phyloP scores from a whole-genome alignment of 30 jellyfish, hydroid and myxozoan genomes.

The Phacellophora camtschatica region DNA sequence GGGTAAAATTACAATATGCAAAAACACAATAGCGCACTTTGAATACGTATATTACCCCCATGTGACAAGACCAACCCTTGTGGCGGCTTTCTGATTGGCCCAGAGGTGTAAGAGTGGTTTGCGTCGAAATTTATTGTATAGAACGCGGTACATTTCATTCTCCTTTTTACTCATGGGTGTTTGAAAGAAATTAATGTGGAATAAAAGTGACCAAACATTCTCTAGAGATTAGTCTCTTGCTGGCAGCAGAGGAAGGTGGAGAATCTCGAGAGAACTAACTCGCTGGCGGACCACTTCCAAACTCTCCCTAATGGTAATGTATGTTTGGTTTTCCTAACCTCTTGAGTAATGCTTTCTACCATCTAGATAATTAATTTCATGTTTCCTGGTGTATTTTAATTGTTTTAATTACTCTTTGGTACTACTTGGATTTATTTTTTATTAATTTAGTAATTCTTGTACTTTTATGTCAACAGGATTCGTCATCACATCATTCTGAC shows the following conservation, averaged over 20 bases:
- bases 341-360: constrained; percentile 38
- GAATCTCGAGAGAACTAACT: constrained; percentile 78
- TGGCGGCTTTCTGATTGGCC: constrained; percentile 39
- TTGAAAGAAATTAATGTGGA: constrained; percentile 2
- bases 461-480: constrained; percentile 23
- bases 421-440: neutral
- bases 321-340: constrained; percentile 41
- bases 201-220: constrained; percentile 21
- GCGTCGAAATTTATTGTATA: constrained; percentile 15
- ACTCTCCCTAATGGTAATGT: constrained; percentile 74
- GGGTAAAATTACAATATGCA: no score
- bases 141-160: constrained; percentile 48
- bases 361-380: neutral
- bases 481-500: constrained; percentile 42
- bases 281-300: constrained; percentile 53
- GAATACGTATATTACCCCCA: no score
- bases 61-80: constrained; percentile 29
- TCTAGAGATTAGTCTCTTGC: constrained; percentile 58
- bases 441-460: neutral
- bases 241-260: constrained; percentile 71
- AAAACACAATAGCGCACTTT: no score
- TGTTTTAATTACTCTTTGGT: neutral
- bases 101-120: constrained; percentile 26
- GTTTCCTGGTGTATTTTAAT: neutral
- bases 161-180: constrained; percentile 20